These are phyloP conservation scores for Hypercompe scribonia DNA, from an alignment of 2,888 invertebrate genomes.

Conservation along the genomic window DNA sequence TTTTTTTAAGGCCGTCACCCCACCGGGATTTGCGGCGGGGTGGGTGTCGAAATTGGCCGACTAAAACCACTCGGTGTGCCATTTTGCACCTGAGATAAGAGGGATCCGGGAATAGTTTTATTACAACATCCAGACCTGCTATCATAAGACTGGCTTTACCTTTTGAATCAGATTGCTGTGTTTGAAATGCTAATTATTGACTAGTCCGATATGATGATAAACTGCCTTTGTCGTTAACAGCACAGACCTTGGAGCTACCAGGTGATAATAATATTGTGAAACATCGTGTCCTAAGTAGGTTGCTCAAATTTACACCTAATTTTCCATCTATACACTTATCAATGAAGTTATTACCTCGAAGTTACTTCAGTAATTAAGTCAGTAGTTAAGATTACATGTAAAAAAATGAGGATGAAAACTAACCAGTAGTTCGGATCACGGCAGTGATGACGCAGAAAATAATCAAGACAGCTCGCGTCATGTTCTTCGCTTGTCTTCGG, in stretches of 20 bases:
- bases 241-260: background rate
- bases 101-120: too few relatives aligned
- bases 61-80: too few relatives aligned
- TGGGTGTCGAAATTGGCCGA: too few relatives aligned
- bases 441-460: background rate
- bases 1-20: too few relatives aligned
- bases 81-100: too few relatives aligned
- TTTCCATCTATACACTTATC: background rate
- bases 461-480: background rate
- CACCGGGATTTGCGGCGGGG: too few relatives aligned
- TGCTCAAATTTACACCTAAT: background rate
- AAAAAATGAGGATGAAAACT: background rate
- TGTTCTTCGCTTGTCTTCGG: background rate
- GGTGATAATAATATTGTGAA: background rate
- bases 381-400: background rate
- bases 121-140: too few relatives aligned
- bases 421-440: background rate
- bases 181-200: background rate
- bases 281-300: background rate
- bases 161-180: too few relatives aligned
- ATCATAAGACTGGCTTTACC: too few relatives aligned
- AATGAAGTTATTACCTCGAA: background rate
- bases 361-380: background rate
- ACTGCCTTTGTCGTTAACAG: background rate
- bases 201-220: background rate